phyloP scores from a whole-genome alignment of 2,113 vertebrate species.

The Dunckerocampus dactyliophorus region DNA sequence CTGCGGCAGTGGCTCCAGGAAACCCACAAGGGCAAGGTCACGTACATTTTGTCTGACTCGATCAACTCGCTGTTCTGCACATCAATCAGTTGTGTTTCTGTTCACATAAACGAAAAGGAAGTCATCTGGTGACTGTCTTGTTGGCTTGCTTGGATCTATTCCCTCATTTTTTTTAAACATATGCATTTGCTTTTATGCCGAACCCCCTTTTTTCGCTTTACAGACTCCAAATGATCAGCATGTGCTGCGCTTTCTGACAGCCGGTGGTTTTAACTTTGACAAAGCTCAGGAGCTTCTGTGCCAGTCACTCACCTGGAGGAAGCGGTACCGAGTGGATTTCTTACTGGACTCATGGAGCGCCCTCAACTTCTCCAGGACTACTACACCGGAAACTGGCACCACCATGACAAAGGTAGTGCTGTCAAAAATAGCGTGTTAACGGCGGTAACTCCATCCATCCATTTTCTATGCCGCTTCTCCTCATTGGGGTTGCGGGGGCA shows the following conservation, averaged over 20 bases:
- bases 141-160: neutral
- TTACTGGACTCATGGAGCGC: constrained; percentile 86
- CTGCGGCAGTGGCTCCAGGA: constrained; percentile 95
- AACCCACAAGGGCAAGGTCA: constrained; percentile 94
- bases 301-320: constrained; percentile 92
- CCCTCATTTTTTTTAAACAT: neutral
- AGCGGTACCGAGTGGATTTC: constrained; percentile 93
- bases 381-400: constrained; percentile 93
- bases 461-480: too few species aligned
- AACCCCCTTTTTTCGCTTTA: neutral
- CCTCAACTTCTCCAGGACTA: constrained; percentile 89
- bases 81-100: neutral
- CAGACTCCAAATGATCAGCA: constrained; percentile 97
- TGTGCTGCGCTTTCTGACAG: constrained; percentile 89
- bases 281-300: constrained; percentile 89
- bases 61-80: neutral
- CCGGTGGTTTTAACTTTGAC: constrained; percentile 90
- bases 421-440: too few species aligned
- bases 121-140: too few species aligned
- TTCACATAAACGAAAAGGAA: neutral
- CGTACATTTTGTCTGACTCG: constrained; percentile 18
- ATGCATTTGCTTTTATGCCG: too few species aligned
- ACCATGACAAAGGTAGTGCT: constrained; percentile 86
- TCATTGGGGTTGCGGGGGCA: too few species aligned
- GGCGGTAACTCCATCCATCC: too few species aligned